phyloP scores from a whole-genome alignment of 2,888 invertebrate genomes.

The Amaurobius ferox region DNA sequence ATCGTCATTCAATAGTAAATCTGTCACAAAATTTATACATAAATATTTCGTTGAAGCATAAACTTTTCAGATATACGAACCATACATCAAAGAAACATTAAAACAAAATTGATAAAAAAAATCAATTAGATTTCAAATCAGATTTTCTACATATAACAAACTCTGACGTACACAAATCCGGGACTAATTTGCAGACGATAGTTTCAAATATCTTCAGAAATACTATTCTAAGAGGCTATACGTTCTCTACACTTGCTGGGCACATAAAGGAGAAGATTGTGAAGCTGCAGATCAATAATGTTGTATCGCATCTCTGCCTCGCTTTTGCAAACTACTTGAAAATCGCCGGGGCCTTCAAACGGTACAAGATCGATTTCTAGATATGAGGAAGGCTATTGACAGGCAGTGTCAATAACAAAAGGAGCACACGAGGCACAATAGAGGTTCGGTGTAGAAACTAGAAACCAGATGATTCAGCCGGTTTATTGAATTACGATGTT shows the following conservation, averaged over 20 bases:
- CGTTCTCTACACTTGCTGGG: neutral
- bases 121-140: too few species aligned
- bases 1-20: too few species aligned
- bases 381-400: conserved; percentile 19
- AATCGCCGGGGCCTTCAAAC: conserved; percentile 7
- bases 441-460: neutral
- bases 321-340: conserved; percentile 6
- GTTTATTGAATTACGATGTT: conserved; percentile 19
- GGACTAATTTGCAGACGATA: too few species aligned
- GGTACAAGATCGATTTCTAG: conserved; percentile 29
- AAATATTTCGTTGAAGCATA: too few species aligned
- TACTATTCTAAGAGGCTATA: neutral
- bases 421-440: conserved; percentile 6
- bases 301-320: conserved; percentile 20
- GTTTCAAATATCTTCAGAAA: too few species aligned
- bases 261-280: neutral
- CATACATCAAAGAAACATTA: too few species aligned
- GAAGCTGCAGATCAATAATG: neutral
- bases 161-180: too few species aligned
- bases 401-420: conserved; percentile 42
- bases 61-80: too few species aligned
- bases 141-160: too few species aligned
- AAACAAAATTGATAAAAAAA: too few species aligned
- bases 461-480: conserved; percentile 35
- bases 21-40: too few species aligned